These are phyloP conservation scores for Conus ventricosus DNA, from an alignment of 1,140 invertebrate genomes.

Conservation along the genomic window DNA sequence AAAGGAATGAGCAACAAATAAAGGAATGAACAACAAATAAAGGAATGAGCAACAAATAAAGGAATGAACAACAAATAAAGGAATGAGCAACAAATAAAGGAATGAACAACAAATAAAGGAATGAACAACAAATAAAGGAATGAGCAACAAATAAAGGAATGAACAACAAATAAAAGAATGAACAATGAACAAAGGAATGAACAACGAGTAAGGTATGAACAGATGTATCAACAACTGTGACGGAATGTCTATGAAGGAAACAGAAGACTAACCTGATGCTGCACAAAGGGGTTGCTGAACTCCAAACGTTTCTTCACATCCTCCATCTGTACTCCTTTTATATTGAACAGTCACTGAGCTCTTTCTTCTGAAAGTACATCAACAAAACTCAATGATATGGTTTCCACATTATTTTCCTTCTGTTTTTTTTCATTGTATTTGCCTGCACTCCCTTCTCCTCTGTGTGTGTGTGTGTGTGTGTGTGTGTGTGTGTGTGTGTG, in stretches of 20 bases:
- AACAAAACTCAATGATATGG: not conserved
- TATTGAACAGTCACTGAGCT: not conserved
- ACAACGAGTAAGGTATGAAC: not conserved
- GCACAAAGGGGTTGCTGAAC: slow-evolving; percentile 39
- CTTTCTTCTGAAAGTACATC: not conserved
- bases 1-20: not conserved
- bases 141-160: not conserved
- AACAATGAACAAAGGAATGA: not conserved
- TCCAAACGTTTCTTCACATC: slow-evolving; percentile 45
- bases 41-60: not conserved
- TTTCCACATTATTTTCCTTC: not conserved
- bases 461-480: not conserved
- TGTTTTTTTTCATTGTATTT: too few relatives aligned
- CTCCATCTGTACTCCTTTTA: slow-evolving; percentile 33
- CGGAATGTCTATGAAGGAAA: too few relatives aligned
- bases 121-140: not conserved
- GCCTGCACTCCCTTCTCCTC: too few relatives aligned
- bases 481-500: not conserved
- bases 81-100: too few relatives aligned
- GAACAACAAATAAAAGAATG: too few relatives aligned
- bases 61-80: not conserved
- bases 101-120: too few relatives aligned
- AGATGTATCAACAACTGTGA: too few relatives aligned
- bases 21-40: not conserved
- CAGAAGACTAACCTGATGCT: slow-evolving; percentile 42